Conservation (phyloP, 2,888 invertebrate genomes). For the Drosophila phalerata region DNA sequence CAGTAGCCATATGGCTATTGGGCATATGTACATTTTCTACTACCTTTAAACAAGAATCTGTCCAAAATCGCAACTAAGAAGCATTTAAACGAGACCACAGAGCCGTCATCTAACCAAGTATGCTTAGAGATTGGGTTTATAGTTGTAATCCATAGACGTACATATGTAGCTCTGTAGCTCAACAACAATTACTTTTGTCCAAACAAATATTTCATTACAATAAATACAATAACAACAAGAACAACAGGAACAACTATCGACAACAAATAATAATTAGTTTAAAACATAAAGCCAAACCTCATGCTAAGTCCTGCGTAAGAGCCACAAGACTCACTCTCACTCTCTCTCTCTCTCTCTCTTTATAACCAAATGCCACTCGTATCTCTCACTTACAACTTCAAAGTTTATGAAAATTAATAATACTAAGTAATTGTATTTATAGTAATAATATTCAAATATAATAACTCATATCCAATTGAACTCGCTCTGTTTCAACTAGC, state of each 20-base stretch:
- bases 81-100: slow-evolving; percentile 23
- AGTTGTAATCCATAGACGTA: slow-evolving; percentile 43
- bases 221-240: slow-evolving; percentile 7
- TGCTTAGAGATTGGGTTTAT: slow-evolving; percentile 56
- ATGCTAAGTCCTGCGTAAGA: slow-evolving; percentile 54
- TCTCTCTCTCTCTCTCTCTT: slow-evolving; percentile 59
- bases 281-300: slow-evolving; percentile 37
- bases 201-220: slow-evolving; percentile 11
- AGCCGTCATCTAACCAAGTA: slow-evolving; percentile 49
- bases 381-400: slow-evolving; percentile 68
- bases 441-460: slow-evolving; percentile 43
- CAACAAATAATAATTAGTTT: neutral
- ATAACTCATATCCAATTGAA: slow-evolving; percentile 83
- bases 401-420: slow-evolving; percentile 36
- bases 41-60: slow-evolving; percentile 85
- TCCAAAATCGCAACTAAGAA: slow-evolving; percentile 76
- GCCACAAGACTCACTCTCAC: slow-evolving; percentile 69
- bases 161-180: slow-evolving; percentile 22
- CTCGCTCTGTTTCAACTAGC: slow-evolving; percentile 79
- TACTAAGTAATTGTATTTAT: slow-evolving; percentile 35
- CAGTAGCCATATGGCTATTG: slow-evolving; percentile 75
- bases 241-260: slow-evolving; percentile 23
- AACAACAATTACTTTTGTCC: slow-evolving; percentile 10
- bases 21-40: slow-evolving; percentile 80
- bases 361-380: slow-evolving; percentile 73